A percentile compares a stretch with the other conserved stretches of the same genome.
Conservation (phyloP, 2,113 vertebrate genomes). For the Cricetomys ansorgei region DNA sequence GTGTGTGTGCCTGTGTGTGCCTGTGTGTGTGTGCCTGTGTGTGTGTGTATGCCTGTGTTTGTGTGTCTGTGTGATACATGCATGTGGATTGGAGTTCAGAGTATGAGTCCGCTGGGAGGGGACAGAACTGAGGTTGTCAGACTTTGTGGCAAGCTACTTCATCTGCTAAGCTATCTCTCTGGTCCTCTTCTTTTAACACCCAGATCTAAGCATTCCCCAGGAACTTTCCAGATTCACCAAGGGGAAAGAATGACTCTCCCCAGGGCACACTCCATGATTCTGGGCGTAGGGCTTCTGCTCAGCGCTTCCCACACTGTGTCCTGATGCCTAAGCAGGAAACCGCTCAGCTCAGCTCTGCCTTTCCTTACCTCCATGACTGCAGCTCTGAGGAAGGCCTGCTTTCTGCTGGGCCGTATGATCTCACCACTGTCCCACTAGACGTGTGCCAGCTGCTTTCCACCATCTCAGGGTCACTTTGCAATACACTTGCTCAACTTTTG, state of each 20-base stretch:
- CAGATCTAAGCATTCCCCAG: not conserved
- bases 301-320: not conserved
- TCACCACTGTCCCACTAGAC: not conserved
- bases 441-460: not conserved
- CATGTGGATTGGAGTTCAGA: not conserved
- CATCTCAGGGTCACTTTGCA: not conserved
- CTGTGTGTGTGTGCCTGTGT: not conserved
- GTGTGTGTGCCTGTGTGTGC: not conserved
- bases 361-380: not conserved
- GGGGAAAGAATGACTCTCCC: not conserved
- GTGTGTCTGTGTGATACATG: not conserved
- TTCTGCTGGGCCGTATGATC: not conserved
- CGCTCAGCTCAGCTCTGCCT: not conserved
- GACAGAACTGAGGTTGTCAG: not conserved
- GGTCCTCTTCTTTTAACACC: not conserved
- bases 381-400: not conserved
- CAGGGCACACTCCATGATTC: not conserved
- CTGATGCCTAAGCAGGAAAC: not conserved
- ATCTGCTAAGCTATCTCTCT: not conserved
- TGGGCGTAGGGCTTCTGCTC: not conserved
- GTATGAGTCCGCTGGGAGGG: not conserved
- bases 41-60: no score
- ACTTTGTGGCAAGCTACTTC: not conserved
- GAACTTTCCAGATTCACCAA: not conserved
- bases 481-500: not conserved